These are phyloP conservation scores for Copidosoma floridanum DNA, from an alignment of 1,140 invertebrate genomes.

Conservation along the genomic window DNA sequence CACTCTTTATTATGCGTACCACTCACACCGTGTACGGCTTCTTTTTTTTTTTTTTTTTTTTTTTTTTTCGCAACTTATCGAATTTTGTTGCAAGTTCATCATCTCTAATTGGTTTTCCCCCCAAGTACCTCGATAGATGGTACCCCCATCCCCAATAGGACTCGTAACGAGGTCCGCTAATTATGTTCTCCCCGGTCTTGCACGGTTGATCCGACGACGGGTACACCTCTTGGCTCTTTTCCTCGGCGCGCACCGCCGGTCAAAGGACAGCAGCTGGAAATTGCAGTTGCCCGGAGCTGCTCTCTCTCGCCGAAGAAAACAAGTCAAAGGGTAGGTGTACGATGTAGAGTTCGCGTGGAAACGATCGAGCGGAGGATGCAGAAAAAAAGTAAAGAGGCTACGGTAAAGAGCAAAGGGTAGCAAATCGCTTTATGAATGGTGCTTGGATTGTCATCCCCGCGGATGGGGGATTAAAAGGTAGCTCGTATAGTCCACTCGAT, in stretches of 20 bases:
- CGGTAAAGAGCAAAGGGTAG: not conserved
- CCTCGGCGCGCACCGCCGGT: constrained; percentile 18
- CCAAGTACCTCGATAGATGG: too few species aligned
- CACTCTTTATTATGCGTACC: too few species aligned
- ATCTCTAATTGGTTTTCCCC: not conserved
- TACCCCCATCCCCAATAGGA: too few species aligned
- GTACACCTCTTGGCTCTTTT: constrained; percentile 36
- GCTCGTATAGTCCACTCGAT: not conserved
- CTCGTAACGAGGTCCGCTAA: too few species aligned
- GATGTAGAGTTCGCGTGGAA: too few species aligned
- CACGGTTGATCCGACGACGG: too few species aligned
- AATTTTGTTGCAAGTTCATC: not conserved
- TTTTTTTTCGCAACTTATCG: too few species aligned
- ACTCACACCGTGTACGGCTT: too few species aligned
- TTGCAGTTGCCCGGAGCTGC: not conserved
- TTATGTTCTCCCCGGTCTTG: too few species aligned
- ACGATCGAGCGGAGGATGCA: too few species aligned
- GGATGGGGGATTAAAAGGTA: not conserved
- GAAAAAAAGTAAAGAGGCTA: too few species aligned
- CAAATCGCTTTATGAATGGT: constrained; percentile 45
- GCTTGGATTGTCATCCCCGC: constrained; percentile 35
- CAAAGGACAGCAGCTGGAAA: constrained; percentile 17
- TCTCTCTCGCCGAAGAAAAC: not conserved
- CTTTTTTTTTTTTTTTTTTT: too few species aligned
- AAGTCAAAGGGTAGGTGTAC: not conserved